Base-by-base conservation (phyloP, 2,888 invertebrate species). In the Phengaris arion region DNA sequence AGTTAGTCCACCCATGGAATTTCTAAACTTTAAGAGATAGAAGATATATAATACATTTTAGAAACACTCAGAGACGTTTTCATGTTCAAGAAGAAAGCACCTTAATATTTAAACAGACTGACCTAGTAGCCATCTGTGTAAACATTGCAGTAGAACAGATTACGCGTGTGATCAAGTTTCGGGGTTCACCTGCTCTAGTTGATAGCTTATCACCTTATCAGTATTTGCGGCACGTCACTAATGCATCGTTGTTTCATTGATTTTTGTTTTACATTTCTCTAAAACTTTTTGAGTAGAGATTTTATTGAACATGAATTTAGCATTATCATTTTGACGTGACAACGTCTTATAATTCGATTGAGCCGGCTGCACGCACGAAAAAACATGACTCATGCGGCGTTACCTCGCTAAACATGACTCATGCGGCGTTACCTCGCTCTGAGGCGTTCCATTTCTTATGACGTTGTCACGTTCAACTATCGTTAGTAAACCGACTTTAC, bases 181-280 rank as follows among this genome's bases (percentile, higher is more conserved):
- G 52, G 51, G 72, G 51, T 52, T 22, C 72, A 7, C 54, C 72
- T 72, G 52, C 35, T 72, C 12, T 13, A 12, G 22, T 54, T 54
- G 72, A 72, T 72, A 72, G 13, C 54, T 52, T 72, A 72, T 69
- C 72, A 6, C 70, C 15, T 72, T 72, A 72, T 72, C 72, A 54
- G 10, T 48, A 15, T 12, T 51, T 7, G n/a, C n/a, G 52, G 52
- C 13, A 72, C 72, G 72, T 72, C 70, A 70, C 48, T 46, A 13
- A 6, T 59, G 48, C 46, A 52, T 22, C 54, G 54, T 52, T 2
- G 35, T 64, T 64, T 35, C 35, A 64, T 64, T 45, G 64, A 45
- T 64, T 45, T 59, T 22, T 59, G 59, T 59, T 15, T 22, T 15
- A 4, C 9, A 22, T 64, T 64, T 22, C 52, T 10, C 10, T 12